Evolutionary conservation across 1,140 invertebrate species (phyloP).

Genomic region (Procambarus clarkii): DNA sequence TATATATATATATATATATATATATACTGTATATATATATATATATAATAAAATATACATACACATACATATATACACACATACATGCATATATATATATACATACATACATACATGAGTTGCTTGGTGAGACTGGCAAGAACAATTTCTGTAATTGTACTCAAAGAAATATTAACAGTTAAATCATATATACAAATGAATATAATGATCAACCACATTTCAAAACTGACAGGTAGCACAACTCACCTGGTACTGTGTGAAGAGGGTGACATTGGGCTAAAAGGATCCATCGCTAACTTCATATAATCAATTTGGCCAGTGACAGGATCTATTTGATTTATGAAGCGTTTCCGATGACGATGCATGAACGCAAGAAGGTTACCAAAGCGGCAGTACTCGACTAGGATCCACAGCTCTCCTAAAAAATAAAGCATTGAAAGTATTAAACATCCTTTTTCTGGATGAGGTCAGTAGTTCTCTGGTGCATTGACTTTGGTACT

Average conservation of each 20-base stretch:
- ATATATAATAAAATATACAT: too few relatives aligned
- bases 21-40: too few relatives aligned
- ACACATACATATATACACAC: too few relatives aligned
- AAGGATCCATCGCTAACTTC: not conserved
- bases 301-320: conserved; percentile 56
- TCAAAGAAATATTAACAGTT: too few relatives aligned
- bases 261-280: not conserved
- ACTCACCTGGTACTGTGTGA: not conserved
- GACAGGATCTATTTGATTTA: conserved; percentile 72
- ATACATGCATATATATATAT: too few relatives aligned
- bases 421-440: not conserved
- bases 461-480: not conserved
- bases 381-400: conserved; percentile 78
- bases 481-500: too few relatives aligned
- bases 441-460: not conserved
- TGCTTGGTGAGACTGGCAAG: too few relatives aligned
- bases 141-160: too few relatives aligned
- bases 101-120: too few relatives aligned
- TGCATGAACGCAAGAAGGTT: conserved; percentile 77
- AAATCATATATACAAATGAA: too few relatives aligned
- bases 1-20: too few relatives aligned
- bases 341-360: conserved; percentile 74
- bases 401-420: conserved; percentile 76
- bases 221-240: not conserved
- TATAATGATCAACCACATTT: too few relatives aligned